Percentiles rank a stretch among this genome's conserved stretches.
Conservation (phyloP, 2,797 vertebrate species). For the Chaunax sp. region DNA sequence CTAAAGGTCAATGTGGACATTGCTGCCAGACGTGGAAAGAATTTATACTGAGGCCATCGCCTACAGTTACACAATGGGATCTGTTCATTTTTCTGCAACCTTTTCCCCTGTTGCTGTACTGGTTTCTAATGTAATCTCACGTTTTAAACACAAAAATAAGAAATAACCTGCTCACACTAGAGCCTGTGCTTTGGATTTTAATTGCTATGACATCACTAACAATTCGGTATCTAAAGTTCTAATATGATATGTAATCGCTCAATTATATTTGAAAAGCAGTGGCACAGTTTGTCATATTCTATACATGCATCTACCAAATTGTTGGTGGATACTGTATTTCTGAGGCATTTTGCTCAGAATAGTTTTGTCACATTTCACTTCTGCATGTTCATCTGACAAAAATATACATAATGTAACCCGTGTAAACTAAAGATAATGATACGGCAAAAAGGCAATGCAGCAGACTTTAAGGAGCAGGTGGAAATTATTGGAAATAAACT, state of each 20-base stretch:
- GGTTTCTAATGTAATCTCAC: not conserved
- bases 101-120: not conserved
- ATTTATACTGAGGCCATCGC: not conserved
- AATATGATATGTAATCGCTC: not conserved
- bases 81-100: not conserved
- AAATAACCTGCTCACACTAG: not conserved
- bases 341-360: not conserved
- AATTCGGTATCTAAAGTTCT: not conserved
- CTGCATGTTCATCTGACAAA: not conserved
- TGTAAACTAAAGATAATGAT: too few relatives aligned
- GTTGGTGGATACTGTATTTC: not conserved
- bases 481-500: too few relatives aligned
- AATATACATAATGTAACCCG: too few relatives aligned
- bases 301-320: too few relatives aligned
- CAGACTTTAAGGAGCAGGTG: too few relatives aligned
- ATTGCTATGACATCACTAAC: not conserved
- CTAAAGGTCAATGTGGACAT: constrained; percentile 3
- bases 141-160: not conserved
- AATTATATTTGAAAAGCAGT: not conserved
- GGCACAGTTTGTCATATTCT: too few relatives aligned
- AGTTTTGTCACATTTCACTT: not conserved
- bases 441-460: too few relatives aligned
- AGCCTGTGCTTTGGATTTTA: not conserved
- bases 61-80: not conserved
- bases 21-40: not conserved